These are phyloP conservation scores for Brienomyrus brachyistius DNA, from an alignment of 2,113 vertebrate species.

Conservation along the genomic window DNA sequence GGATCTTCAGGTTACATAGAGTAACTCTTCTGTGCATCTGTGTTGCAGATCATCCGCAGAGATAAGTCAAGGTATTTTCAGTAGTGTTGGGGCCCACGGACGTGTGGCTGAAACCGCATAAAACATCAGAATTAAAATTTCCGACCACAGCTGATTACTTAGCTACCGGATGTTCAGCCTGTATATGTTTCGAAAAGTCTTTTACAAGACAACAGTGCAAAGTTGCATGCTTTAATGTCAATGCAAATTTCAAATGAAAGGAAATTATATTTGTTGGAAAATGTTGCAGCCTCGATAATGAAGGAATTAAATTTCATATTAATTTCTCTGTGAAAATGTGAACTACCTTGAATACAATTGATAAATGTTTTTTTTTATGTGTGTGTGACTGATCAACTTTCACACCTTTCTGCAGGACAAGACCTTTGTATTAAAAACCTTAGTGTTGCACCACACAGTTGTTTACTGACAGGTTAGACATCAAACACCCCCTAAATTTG, in stretches of 20 bases:
- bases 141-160: neutral
- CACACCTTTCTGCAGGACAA: neutral
- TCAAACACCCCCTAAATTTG: neutral
- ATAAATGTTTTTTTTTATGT: neutral
- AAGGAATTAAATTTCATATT: neutral
- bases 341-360: neutral
- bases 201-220: neutral
- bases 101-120: neutral
- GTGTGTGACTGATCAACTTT: neutral
- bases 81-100: neutral
- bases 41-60: neutral
- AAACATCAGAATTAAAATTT: slow-evolving; percentile 9
- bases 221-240: neutral
- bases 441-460: neutral
- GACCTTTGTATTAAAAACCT: neutral
- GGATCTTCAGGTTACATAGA: neutral
- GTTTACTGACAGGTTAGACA: neutral
- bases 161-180: slow-evolving; percentile 4
- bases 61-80: neutral
- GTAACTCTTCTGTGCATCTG: neutral
- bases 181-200: neutral
- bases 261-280: neutral
- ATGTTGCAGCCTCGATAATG: neutral
- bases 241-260: neutral
- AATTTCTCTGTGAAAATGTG: neutral